Percentiles rank a stretch among this genome's conserved stretches.
These are phyloP conservation scores for Timema cristinae DNA, from an alignment of 2,888 invertebrate species.

Conservation along the genomic window DNA sequence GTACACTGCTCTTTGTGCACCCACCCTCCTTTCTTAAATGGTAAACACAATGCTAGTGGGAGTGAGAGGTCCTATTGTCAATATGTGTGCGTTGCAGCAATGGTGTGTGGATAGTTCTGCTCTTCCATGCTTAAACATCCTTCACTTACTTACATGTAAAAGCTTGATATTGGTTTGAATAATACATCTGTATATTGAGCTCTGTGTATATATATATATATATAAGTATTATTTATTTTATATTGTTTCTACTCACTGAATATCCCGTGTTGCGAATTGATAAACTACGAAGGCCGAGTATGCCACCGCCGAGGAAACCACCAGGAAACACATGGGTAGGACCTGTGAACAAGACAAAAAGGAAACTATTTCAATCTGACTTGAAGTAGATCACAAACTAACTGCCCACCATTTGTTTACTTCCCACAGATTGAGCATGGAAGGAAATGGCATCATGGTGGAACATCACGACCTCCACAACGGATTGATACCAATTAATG, in stretches of 20 bases:
- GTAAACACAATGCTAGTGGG: too few relatives aligned
- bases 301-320: constrained; percentile 22
- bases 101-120: too few relatives aligned
- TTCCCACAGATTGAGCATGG: constrained; percentile 51
- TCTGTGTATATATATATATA: too few relatives aligned
- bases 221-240: constrained; percentile 8
- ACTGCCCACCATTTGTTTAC: neutral
- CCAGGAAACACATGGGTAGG: constrained; percentile 33
- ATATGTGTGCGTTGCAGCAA: too few relatives aligned
- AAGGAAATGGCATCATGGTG: constrained; percentile 43
- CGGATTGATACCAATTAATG: constrained; percentile 44
- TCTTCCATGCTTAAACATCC: too few relatives aligned
- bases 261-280: constrained; percentile 26
- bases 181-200: too few relatives aligned
- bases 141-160: too few relatives aligned
- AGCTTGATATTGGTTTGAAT: too few relatives aligned
- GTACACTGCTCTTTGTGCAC: too few relatives aligned
- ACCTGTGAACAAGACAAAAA: constrained; percentile 40
- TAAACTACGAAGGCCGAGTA: constrained; percentile 28
- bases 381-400: neutral
- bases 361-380: constrained; percentile 10
- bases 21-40: too few relatives aligned
- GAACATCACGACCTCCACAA: constrained; percentile 45
- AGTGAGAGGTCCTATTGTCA: too few relatives aligned
- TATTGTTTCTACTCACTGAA: constrained; percentile 32